These are phyloP conservation scores for Cosmopolites sordidus DNA, from an alignment of 2,888 invertebrate genomes.

Conservation along the genomic window DNA sequence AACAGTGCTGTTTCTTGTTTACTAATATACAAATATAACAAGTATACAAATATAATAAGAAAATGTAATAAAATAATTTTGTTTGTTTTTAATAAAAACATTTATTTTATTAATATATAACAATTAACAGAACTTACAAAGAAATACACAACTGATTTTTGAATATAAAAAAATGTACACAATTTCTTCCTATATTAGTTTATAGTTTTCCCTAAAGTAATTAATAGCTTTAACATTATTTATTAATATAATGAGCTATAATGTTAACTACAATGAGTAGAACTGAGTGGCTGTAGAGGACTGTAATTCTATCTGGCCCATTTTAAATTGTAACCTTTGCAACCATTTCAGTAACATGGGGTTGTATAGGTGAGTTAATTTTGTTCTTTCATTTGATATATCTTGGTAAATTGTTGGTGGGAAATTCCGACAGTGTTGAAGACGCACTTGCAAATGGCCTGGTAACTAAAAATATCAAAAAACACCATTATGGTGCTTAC, in stretches of 20 bases:
- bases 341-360: slow-evolving; percentile 74
- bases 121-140: slow-evolving; percentile 26
- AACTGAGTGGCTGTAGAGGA: slow-evolving; percentile 89
- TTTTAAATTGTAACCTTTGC: slow-evolving; percentile 91
- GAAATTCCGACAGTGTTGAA: slow-evolving; percentile 85
- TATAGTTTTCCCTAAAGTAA: slow-evolving; percentile 11
- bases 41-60: too few relatives aligned
- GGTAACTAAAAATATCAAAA: slow-evolving; percentile 79
- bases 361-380: slow-evolving; percentile 48
- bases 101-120: slow-evolving; percentile 30
- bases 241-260: slow-evolving; percentile 5
- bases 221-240: slow-evolving; percentile 8
- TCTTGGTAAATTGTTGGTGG: slow-evolving; percentile 56
- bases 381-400: slow-evolving; percentile 46
- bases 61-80: slow-evolving; percentile 1
- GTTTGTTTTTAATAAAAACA: slow-evolving; percentile 21
- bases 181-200: slow-evolving; percentile 15
- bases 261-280: slow-evolving; percentile 60
- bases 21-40: too few relatives aligned
- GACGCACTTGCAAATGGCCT: slow-evolving; percentile 78
- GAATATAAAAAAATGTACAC: slow-evolving; percentile 28
- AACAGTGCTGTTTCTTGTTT: too few relatives aligned
- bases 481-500: not conserved
- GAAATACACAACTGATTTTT: slow-evolving; percentile 29
- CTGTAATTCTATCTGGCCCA: slow-evolving; percentile 95